Evolutionary conservation across 2,797 vertebrate species (phyloP), one percentile per base, ranked within the genome.

Genomic region (Chelidonichthys spinosus): DNA sequence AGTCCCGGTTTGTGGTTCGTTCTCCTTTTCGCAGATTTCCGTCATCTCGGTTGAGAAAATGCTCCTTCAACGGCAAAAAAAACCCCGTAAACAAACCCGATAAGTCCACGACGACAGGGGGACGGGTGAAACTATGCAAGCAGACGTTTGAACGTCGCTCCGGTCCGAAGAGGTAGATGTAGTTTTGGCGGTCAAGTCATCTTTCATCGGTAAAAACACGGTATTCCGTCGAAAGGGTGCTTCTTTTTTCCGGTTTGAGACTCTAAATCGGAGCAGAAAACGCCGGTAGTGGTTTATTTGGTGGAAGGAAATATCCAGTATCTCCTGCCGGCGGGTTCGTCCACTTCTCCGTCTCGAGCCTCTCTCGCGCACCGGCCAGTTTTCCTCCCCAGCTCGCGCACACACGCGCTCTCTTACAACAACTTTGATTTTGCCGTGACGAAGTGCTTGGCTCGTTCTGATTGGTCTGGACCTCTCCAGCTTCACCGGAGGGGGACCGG

Each of bases 11-110:
- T 95, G 95, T 7, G 94, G 94, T 11, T 96, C 96, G 35, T 94
- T 96, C 84, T 97, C 96, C 84, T 96, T 97, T 79, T 97, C 96
- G 76, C 89, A 96, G 80, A 95, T 97, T 89, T 97, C 96, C 53
- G 96, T 97, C 96, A 97, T 97, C 71, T 84, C 63, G 25, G 32
- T 7, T 64, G n/a, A 17, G 6, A 42, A 69, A 76, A 70, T 2
- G 7, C 14, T 74, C 65, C 69, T 68, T 63, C 42, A 17, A 11
- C 36, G 11, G 46, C 53, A 56, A 67, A 32, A 58, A 25, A 25
- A 25, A 25, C 25, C 25, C 42, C 72, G 43, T 25, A n/a, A 2
- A 42, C n/a, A 47, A 74, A 74, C 0, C 25, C 50, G 39, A 25
- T 43, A 54, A 69, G 78, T 88, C 86, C 87, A 81, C 62, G 43